Evolutionary conservation across 2,888 invertebrate genomes (phyloP), one percentile per base, ranked within the genome.

Genomic region (Tolmerus cingulatus): DNA sequence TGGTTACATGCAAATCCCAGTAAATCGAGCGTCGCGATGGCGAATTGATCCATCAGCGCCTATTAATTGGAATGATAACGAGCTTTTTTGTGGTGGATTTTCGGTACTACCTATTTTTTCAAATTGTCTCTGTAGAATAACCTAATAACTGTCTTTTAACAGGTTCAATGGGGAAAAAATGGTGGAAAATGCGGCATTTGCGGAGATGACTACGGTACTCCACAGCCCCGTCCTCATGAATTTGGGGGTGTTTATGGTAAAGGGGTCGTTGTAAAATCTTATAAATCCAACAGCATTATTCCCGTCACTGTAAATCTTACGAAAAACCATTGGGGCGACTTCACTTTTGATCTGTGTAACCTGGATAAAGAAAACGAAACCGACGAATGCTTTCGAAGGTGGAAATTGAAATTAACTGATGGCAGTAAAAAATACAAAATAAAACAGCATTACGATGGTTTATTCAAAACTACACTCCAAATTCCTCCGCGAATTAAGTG

Each of bases 111-210:
- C 27, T 12, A 14, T 46, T 46, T 46, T 46, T 46, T 4, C 43
- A 46, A 46, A 12, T 16, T 46, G 12, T 46, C 43, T 14, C 12
- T 1, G 16, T 46, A 46, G 43, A 46, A 16, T 4, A 16, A 46
- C 14, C 16, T 46, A 55, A 55, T 66, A 4, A 1, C 0, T 23
- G 1, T 66, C 27, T 12, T 2, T 23, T 0, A 8, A 5, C 88
- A 93, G 93, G 89, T 90, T 1, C 93, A 93, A 90, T 92, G 92
- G 90, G 46, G 88, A 3, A 34, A 88, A 23, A 92, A 93, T 88
- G 89, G 89, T 1, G 93, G 93, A 12, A 91, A 91, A 82, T 94
- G 94, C 89, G 94, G 94, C 0, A 89, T 91, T 9, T 94, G 94
- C 88, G 94, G 94, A 12, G 94, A 94, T 89, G 89, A 91, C 86